Evolutionary conservation across 2,113 vertebrate species (phyloP).

Genomic region (Phoenicopterus ruber): DNA sequence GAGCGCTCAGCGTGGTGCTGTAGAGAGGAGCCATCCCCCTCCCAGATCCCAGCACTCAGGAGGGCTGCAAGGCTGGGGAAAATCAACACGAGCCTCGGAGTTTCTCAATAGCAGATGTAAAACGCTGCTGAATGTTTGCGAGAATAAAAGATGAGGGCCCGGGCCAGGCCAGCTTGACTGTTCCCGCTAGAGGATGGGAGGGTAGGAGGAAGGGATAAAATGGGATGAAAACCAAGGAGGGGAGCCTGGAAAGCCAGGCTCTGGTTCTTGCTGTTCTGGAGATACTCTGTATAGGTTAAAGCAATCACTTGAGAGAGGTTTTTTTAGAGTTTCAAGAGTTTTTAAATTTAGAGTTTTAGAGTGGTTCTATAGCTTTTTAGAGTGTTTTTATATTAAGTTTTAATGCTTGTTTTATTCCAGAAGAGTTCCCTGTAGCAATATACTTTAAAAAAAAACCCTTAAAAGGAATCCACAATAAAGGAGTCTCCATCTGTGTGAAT

Average conservation of each 20-base stretch:
- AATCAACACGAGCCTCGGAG: neutral
- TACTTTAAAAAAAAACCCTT: neutral
- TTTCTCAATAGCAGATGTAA: neutral
- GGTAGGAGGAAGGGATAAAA: neutral
- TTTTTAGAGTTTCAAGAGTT: neutral
- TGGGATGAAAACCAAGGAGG: neutral
- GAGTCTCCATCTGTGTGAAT: conserved; percentile 29
- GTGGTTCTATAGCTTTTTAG: neutral
- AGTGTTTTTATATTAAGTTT: neutral
- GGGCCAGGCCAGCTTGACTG: neutral
- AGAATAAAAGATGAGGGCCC: neutral
- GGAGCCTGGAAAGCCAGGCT: neutral
- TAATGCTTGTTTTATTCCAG: neutral
- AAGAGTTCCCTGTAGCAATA: neutral
- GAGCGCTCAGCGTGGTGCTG: accelerated
- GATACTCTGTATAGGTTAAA: neutral
- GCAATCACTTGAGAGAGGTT: neutral
- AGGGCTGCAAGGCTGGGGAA: neutral
- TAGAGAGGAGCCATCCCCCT: neutral
- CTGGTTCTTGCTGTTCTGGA: neutral
- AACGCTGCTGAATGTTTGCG: neutral
- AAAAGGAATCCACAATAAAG: conserved; percentile 34
- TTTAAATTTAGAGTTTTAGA: neutral
- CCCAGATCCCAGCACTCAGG: neutral
- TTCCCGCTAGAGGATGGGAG: neutral